These are phyloP conservation scores for Andrena dorsata DNA, from an alignment of 2,888 invertebrate species.

Conservation along the genomic window DNA sequence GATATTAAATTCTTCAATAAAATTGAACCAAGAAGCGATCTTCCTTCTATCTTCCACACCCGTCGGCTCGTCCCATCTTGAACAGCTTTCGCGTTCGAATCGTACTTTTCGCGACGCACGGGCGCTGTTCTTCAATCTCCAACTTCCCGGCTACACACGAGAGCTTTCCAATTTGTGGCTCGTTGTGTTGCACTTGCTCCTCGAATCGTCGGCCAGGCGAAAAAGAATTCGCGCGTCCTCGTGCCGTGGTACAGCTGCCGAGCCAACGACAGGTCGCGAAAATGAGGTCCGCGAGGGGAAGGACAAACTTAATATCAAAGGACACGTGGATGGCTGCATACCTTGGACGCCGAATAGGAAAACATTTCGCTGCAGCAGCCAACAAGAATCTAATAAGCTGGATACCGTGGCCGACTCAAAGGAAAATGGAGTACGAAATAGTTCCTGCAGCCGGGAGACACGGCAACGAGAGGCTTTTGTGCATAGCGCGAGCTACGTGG, in stretches of 20 bases:
- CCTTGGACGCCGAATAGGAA: conserved; percentile 30
- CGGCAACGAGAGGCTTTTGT: conserved; percentile 15
- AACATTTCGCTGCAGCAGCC: conserved; percentile 31
- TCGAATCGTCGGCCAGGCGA: neutral
- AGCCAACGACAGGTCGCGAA: neutral
- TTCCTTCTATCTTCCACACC: neutral
- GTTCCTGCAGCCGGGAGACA: conserved; percentile 38
- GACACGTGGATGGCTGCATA: neutral
- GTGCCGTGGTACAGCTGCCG: too few relatives aligned
- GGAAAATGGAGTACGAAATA: conserved; percentile 55
- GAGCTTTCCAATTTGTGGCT: neutral
- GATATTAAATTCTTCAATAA: conserved; percentile 38
- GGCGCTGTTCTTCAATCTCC: conserved; percentile 31
- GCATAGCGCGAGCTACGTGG: conserved; percentile 1
- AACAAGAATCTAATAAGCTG: conserved; percentile 68
- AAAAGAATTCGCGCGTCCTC: neutral
- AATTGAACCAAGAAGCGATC: conserved; percentile 2
- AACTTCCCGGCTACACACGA: neutral
- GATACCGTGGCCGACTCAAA: conserved; percentile 58
- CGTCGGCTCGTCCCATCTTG: conserved; percentile 3
- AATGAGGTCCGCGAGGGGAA: neutral
- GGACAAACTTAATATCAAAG: conserved; percentile 28
- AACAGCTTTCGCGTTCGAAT: conserved; percentile 41
- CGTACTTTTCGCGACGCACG: conserved; percentile 40
- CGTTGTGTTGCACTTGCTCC: conserved; percentile 18